Base-by-base conservation (phyloP, 2,113 vertebrate species). In the Leucoraja erinaceus region DNA sequence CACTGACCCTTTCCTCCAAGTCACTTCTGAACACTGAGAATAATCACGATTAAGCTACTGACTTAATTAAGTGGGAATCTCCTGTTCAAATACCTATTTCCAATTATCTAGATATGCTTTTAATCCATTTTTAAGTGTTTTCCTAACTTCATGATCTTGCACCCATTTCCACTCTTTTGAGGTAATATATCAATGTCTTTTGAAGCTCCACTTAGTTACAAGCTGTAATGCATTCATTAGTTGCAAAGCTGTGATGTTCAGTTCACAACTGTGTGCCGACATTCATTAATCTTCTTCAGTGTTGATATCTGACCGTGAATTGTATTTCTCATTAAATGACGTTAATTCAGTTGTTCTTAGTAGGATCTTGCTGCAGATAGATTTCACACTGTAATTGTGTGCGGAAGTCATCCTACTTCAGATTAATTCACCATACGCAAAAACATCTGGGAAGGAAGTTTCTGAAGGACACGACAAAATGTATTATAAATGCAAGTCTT, bases 21-120 rank as follows among this genome's bases (percentile, higher is more conserved):
- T 91, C 66, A 72, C 38, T 72, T 72, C 22, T 47, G 66, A 91
- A 91, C 66, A 91, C 68, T 70, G 38, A 38, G 90, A 54, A 91
- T 25, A 91, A 25, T 91, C 63, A 88, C 18, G 83, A 88, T 63
- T 68, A 9, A 72, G 68, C 18, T 68, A 91, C 10, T 70, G 59
- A 74, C 47, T 25, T 22, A 10, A 38, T 22, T 28, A 70, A 72
- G 90, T 72, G 18, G 18, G 12, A 33, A 61, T 68, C 86, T 31
- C 18, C 31, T 33, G 38, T 33, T 91, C 90, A 72, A 47, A 28
- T 33, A 70, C 70, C 66, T 25, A 33, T 47, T 91, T 12, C 66
- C 66, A 91, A 91, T 91, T 47, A 72, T 70, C 20, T 18, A 72
- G 33, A 16, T 25, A 72, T 11, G 31, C 28, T 72, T 77, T 47